These are phyloP conservation scores for Heliconius cydno DNA, from an alignment of 2,888 invertebrate genomes.

Conservation along the genomic window DNA sequence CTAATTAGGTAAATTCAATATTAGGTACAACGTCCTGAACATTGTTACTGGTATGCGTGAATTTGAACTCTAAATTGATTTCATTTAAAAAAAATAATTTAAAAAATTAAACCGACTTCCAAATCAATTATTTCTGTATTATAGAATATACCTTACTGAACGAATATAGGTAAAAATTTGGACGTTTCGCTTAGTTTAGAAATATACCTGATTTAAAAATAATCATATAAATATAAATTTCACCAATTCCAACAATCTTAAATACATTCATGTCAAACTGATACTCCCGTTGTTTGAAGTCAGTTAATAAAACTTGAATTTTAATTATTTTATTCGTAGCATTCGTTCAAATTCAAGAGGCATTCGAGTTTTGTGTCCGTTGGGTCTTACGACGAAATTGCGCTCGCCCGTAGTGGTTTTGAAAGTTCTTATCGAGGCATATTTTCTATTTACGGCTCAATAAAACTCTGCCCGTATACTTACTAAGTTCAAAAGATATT, in stretches of 20 bases:
- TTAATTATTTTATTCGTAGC: conserved; percentile 12
- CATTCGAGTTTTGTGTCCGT: conserved; percentile 21
- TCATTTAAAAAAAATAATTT: not conserved
- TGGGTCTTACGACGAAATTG: conserved; percentile 21
- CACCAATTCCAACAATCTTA: not conserved
- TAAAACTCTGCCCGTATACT: conserved; percentile 25
- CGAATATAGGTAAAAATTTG: not conserved
- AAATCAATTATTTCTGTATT: not conserved
- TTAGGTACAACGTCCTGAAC: not conserved
- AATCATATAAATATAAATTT: not conserved
- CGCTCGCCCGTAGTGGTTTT: conserved; percentile 20
- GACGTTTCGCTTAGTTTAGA: not conserved
- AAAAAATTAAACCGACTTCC: too few species aligned
- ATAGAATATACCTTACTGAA: not conserved
- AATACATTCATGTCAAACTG: not conserved
- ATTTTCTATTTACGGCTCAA: conserved; percentile 30
- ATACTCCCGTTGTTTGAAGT: not conserved
- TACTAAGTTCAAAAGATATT: conserved; percentile 21
- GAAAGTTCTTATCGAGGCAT: conserved; percentile 19
- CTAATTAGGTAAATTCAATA: conserved; percentile 31
- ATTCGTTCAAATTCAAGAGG: conserved; percentile 22
- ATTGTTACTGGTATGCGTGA: not conserved
- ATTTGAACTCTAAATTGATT: not conserved
- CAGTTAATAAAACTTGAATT: not conserved
- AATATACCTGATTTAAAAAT: not conserved